phyloP scores from a whole-genome alignment of 2,113 vertebrate species.

The Gila orcuttii region DNA sequence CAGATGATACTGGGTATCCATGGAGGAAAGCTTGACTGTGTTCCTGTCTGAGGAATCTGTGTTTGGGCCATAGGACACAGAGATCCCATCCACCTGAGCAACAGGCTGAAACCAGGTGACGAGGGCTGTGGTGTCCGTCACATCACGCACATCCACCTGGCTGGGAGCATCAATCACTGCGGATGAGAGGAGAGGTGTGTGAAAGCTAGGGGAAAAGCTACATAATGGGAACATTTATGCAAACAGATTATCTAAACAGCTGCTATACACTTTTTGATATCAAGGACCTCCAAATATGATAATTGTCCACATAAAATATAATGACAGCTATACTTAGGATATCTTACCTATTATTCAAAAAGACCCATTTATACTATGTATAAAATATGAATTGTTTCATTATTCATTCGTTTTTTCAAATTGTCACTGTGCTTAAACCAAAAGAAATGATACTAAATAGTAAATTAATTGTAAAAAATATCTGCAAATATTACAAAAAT shows the following conservation, averaged over 20 bases:
- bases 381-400: too few relatives aligned
- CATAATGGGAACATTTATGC: neutral
- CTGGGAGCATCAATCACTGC: constrained; percentile 90
- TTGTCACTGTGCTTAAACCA: neutral
- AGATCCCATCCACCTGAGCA: constrained; percentile 86
- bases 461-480: neutral
- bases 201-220: neutral
- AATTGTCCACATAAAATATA: neutral
- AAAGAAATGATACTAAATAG: neutral
- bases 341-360: neutral
- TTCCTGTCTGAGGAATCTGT: constrained; percentile 77
- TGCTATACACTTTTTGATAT: neutral
- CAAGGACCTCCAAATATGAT: neutral
- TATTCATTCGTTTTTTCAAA: neutral
- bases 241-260: neutral
- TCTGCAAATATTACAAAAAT: neutral
- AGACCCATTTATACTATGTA: neutral
- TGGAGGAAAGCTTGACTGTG: constrained; percentile 81
- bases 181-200: neutral
- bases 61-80: constrained; percentile 84
- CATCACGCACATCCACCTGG: constrained; percentile 88
- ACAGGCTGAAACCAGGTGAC: constrained; percentile 93
- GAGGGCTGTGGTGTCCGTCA: constrained; percentile 90
- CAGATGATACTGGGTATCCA: constrained; percentile 90
- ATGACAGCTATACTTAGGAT: neutral